Evolutionary conservation across 2,113 vertebrate genomes (phyloP).

Genomic region (Apodemus speciosus): DNA sequence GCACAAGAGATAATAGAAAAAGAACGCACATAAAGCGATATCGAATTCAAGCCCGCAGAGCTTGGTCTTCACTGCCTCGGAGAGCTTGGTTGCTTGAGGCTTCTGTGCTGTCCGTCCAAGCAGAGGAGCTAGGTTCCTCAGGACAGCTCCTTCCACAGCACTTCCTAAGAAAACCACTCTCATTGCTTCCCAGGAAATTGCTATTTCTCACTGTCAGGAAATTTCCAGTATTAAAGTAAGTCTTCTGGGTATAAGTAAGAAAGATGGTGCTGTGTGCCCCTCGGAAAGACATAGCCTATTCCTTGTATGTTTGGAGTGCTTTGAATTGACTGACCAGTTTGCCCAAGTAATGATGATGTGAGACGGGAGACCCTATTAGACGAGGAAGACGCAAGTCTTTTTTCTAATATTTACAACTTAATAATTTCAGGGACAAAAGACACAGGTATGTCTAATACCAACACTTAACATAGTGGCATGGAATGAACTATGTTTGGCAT

Average conservation of each 20-base stretch:
- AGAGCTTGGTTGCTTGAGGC: neutral
- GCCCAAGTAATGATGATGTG: neutral
- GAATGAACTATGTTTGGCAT: neutral
- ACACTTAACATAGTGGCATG: conserved; percentile 19
- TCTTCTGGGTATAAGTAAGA: neutral
- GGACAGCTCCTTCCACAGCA: neutral
- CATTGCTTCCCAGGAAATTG: neutral
- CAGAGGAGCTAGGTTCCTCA: neutral
- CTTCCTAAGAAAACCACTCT: neutral
- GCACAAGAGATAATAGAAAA: neutral
- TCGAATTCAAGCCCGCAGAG: conserved; percentile 21
- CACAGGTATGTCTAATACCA: neutral
- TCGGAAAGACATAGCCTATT: neutral
- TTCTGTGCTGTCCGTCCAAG: neutral
- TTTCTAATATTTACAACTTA: conserved; percentile 33
- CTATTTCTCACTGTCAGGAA: neutral
- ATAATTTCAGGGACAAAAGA: neutral
- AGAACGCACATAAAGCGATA: neutral
- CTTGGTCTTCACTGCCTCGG: neutral
- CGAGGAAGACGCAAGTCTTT: neutral
- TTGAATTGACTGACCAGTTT: neutral
- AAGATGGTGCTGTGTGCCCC: neutral
- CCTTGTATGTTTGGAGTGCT: neutral
- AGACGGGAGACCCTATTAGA: neutral
- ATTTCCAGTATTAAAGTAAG: neutral